phyloP scores from a whole-genome alignment of 1,140 invertebrate genomes.

The Sitobion miscanthi region DNA sequence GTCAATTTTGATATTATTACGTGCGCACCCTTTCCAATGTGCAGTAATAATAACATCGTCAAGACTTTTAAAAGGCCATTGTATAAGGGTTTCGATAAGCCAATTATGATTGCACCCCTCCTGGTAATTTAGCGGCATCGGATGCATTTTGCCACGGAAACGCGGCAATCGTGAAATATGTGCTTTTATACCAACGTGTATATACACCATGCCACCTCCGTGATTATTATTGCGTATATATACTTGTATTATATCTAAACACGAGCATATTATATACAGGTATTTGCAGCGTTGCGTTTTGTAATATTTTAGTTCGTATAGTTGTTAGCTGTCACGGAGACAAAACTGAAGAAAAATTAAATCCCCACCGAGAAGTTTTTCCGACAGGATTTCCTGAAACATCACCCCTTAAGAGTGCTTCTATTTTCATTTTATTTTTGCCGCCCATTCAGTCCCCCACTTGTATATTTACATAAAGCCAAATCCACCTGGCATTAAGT shows the following conservation, averaged over 20 bases:
- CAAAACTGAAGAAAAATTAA: conserved; percentile 52
- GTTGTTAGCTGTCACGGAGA: conserved; percentile 1
- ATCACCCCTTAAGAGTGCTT: conserved; percentile 27
- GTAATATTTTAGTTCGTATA: background rate
- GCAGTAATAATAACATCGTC: conserved; percentile 11
- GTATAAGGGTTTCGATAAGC: conserved; percentile 39
- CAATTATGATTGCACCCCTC: background rate
- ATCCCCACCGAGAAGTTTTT: conserved; percentile 38
- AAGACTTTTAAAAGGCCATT: conserved; percentile 26
- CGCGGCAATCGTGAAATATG: background rate
- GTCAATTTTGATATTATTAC: conserved; percentile 35
- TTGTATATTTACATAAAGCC: conserved; percentile 52
- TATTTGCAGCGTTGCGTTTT: background rate
- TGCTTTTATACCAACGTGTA: background rate
- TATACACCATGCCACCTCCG: background rate
- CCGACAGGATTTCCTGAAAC: conserved; percentile 53
- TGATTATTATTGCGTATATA: background rate
- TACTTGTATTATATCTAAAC: background rate
- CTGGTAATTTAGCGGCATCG: background rate
- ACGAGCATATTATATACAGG: background rate
- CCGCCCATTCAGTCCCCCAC: conserved; percentile 27
- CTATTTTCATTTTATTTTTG: conserved; percentile 18
- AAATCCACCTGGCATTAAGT: conserved; percentile 51
- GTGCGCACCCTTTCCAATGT: background rate
- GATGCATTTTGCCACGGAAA: background rate